Evolutionary conservation across 2,888 invertebrate genomes (phyloP).

Genomic region (Lasioglossum leucozonium): DNA sequence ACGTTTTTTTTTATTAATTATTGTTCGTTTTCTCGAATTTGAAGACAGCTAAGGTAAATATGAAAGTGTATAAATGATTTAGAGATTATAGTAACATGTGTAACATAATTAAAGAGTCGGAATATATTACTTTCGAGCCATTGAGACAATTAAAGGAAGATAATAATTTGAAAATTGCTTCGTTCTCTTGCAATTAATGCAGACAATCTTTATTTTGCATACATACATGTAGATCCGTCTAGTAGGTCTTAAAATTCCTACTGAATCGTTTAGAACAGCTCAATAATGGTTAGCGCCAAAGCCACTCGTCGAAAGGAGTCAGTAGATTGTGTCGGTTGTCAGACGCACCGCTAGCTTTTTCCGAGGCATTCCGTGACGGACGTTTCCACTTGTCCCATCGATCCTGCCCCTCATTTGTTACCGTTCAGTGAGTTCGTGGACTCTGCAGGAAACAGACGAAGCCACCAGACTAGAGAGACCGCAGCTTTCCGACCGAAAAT

Average conservation of each 20-base stretch:
- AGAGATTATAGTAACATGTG: no score
- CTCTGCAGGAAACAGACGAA: background rate
- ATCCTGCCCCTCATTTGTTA: conserved; percentile 9
- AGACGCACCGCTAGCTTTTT: background rate
- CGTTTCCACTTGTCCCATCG: conserved; percentile 12
- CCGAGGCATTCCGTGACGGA: background rate
- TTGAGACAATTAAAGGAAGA: background rate
- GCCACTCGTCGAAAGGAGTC: background rate
- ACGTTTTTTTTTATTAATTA: no score
- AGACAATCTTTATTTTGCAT: background rate
- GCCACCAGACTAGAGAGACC: background rate
- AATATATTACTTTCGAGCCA: no score
- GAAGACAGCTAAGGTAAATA: no score
- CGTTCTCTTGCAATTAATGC: background rate
- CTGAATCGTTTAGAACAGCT: background rate
- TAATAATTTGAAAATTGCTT: no score
- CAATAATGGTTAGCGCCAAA: background rate
- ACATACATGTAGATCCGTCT: no score
- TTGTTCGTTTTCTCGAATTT: no score
- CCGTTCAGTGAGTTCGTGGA: conserved; percentile 3
- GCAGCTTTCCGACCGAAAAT: conserved; percentile 28
- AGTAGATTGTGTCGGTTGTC: background rate
- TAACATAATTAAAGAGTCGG: no score
- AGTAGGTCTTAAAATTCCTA: no score
- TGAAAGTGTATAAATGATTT: no score